Percentiles rank a stretch among this genome's conserved stretches.
phyloP scores from a whole-genome alignment of 2,113 vertebrate species.

The Corythaeola cristata region DNA sequence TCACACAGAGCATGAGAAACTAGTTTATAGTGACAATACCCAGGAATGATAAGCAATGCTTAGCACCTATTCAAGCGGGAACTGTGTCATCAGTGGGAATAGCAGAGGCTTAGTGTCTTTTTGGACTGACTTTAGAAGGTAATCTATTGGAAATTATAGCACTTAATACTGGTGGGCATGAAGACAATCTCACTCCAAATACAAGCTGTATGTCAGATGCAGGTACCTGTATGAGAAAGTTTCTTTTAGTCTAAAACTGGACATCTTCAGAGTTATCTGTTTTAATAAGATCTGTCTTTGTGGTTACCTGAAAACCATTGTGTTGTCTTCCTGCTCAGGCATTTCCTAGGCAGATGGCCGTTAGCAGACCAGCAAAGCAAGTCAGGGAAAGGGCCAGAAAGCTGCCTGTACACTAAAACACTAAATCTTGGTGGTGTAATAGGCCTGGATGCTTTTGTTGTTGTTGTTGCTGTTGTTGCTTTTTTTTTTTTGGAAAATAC shows the following conservation, averaged over 20 bases:
- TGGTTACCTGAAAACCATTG: background rate
- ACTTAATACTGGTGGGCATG: background rate
- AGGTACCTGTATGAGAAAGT: background rate
- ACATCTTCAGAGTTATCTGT: background rate
- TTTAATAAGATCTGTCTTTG: background rate
- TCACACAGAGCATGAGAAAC: background rate
- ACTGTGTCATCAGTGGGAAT: background rate
- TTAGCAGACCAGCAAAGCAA: background rate
- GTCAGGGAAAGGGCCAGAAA: background rate
- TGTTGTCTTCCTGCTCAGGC: background rate
- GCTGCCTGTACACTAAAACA: background rate
- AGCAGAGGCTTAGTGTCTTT: background rate
- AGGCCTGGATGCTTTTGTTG: background rate
- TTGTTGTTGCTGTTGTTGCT: background rate
- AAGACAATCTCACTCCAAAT: background rate
- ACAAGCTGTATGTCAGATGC: background rate
- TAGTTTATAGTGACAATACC: background rate
- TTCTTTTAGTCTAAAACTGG: background rate
- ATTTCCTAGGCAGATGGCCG: background rate
- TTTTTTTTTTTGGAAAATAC: background rate
- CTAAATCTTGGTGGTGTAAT: background rate
- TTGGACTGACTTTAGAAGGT: background rate
- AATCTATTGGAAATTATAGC: background rate
- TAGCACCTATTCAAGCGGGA: background rate
- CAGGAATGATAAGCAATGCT: background rate